Evolutionary conservation across 2,797 vertebrate genomes (phyloP).

Genomic region (Acrossocheilus wenchowensis): DNA sequence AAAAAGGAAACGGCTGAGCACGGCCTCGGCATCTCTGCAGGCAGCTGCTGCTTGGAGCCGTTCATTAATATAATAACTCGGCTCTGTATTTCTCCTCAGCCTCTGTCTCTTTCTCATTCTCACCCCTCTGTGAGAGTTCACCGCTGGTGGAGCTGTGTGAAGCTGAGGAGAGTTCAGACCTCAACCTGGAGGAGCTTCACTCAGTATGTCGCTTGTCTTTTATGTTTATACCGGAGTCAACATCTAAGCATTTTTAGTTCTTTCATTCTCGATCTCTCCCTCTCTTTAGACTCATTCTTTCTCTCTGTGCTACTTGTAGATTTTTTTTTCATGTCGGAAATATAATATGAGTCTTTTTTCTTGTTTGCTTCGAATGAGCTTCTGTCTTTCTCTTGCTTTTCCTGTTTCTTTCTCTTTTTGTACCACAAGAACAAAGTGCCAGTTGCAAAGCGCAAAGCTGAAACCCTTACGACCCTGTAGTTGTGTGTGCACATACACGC

Average conservation of each 20-base stretch:
- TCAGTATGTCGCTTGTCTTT: conserved; percentile 33
- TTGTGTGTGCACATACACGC: background rate
- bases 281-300: conserved; percentile 20
- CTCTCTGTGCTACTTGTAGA: background rate
- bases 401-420: background rate
- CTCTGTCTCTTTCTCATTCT: conserved; percentile 16
- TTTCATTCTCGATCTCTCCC: conserved; percentile 16
- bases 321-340: conserved; percentile 6
- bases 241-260: conserved; percentile 24
- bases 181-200: conserved; percentile 40
- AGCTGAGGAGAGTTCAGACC: conserved; percentile 31
- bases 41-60: conserved; percentile 51
- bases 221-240: conserved; percentile 43
- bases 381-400: conserved; percentile 20
- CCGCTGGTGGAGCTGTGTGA: conserved; percentile 6
- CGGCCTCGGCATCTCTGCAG: conserved; percentile 41
- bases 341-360: background rate
- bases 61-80: conserved; percentile 70
- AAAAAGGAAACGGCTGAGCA: conserved; percentile 55
- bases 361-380: conserved; percentile 6
- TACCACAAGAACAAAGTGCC: conserved; percentile 8
- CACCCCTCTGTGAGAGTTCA: conserved; percentile 39
- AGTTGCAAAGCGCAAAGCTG: background rate
- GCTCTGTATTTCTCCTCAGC: conserved; percentile 47
- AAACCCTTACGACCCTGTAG: background rate